phyloP scores from a whole-genome alignment of 2,888 invertebrate genomes.

The Drosophila siamana region DNA sequence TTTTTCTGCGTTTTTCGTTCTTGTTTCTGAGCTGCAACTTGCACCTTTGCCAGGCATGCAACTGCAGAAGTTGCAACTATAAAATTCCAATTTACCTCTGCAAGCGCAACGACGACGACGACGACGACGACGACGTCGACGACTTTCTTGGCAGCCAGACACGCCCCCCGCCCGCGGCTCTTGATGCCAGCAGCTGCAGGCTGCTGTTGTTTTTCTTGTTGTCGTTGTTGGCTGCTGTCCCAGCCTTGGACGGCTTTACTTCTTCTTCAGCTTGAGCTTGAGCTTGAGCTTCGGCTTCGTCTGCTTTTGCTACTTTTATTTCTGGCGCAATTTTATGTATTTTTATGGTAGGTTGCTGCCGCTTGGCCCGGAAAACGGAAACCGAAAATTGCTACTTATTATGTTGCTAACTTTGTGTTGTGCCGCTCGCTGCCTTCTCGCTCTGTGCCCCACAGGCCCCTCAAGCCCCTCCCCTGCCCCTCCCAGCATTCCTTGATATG shows the following conservation, averaged over 20 bases:
- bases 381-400: conserved; percentile 81
- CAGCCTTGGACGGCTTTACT: not conserved
- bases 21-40: conserved; percentile 45
- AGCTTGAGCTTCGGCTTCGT: conserved; percentile 20
- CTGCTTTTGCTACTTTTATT: conserved; percentile 46
- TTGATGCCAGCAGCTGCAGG: conserved; percentile 32
- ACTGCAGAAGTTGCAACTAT: conserved; percentile 67
- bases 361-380: conserved; percentile 79
- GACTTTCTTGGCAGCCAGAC: conserved; percentile 76
- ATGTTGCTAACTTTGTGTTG: conserved; percentile 81
- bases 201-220: conserved; percentile 53
- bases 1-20: not conserved
- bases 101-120: conserved; percentile 59
- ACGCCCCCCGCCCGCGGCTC: conserved; percentile 31
- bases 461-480: not conserved
- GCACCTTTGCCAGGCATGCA: conserved; percentile 63
- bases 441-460: too few species aligned
- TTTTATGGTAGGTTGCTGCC: conserved; percentile 77
- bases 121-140: conserved; percentile 14
- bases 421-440: conserved; percentile 1
- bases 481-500: not conserved
- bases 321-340: conserved; percentile 76
- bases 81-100: conserved; percentile 75
- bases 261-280: conserved; percentile 9
- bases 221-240: conserved; percentile 45